phyloP scores from a whole-genome alignment of 1,140 invertebrate genomes.

The Microplitis mediator region DNA sequence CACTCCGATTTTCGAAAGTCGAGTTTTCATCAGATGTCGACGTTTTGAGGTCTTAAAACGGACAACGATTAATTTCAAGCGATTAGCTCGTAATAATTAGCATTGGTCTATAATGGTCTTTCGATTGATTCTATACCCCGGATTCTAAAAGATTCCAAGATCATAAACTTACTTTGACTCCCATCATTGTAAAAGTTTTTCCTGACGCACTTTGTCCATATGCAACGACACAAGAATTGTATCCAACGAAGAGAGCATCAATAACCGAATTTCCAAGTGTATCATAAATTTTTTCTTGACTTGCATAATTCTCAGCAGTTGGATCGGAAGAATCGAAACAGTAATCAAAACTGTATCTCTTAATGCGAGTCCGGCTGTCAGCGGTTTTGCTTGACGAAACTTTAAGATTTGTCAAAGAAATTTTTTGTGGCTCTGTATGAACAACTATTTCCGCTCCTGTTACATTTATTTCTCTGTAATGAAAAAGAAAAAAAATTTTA shows the following conservation, averaged over 20 bases:
- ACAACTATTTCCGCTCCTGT: slow-evolving; percentile 46
- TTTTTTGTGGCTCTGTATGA: slow-evolving; percentile 36
- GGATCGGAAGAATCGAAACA: slow-evolving; percentile 70
- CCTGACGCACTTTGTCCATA: slow-evolving; percentile 83
- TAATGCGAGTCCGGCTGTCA: slow-evolving; percentile 70
- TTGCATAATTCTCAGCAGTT: slow-evolving; percentile 62
- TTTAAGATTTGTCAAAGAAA: slow-evolving; percentile 59
- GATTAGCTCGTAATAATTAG: no score
- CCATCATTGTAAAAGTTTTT: slow-evolving; percentile 82
- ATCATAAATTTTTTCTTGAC: slow-evolving; percentile 72
- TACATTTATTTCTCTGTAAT: slow-evolving; percentile 41
- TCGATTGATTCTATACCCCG: no score
- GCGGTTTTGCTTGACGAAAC: slow-evolving; percentile 69
- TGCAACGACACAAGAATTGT: slow-evolving; percentile 72
- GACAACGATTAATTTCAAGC: no score
- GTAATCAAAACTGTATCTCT: slow-evolving; percentile 74
- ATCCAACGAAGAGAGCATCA: slow-evolving; percentile 63
- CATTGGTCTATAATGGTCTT: no score
- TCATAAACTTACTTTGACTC: slow-evolving; percentile 55
- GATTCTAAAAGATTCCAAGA: background rate
- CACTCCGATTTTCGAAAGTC: no score
- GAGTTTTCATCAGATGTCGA: no score
- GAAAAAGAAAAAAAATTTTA: background rate
- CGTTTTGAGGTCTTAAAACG: no score
- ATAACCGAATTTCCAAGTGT: slow-evolving; percentile 71